Evolutionary conservation across 2,113 vertebrate genomes (phyloP), one percentile per base, ranked within the genome.

Genomic region (Rafetus swinhoei): DNA sequence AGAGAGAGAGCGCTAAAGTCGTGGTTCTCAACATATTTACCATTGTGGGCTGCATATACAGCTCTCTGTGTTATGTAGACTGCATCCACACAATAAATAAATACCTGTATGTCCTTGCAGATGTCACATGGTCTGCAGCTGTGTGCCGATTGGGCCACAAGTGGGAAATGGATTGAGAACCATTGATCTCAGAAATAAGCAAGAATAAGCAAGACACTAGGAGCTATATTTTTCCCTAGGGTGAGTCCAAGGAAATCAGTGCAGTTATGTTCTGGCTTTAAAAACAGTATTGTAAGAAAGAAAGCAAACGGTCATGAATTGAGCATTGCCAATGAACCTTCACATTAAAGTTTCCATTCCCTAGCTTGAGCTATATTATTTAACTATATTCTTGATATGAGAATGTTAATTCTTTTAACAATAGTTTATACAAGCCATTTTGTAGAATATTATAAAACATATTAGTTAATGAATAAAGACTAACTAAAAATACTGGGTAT

Each of bases 371-470:
- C 79, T 74, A 69, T 39, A 93, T 74, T 87, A 89, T n/a, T 90
- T 87, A 93, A 94, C 91, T 39, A 86, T 85, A 93, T 82, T 96
- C 91, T 50, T 4, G 74, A 88, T 82, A 93, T 74, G 92, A 92
- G 93, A 93, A 93, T 72, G 88, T 6, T 89, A 94, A 88, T 90
- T 95, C 92, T 89, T 92, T 88, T 84, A 90, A 94, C 96, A 95
- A 93, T 93, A 94, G 93, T 93, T 95, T 90, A 95, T 92, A 89
- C 81, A 74, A 97, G 94, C 39, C 86, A 89, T 94, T 93, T 84
- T 89, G 88, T 62, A 90, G 84, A 69, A 93, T 90, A 90, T 62
- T 59, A 89, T 93, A 82, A 95, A 92, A 90, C 53, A 54, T 82
- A 94, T 95, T 90, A 96, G 87, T 85, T 90, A 82, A 69, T 59